Base-by-base conservation (phyloP, 2,797 vertebrate genomes). In the Sebastes nivosus region DNA sequence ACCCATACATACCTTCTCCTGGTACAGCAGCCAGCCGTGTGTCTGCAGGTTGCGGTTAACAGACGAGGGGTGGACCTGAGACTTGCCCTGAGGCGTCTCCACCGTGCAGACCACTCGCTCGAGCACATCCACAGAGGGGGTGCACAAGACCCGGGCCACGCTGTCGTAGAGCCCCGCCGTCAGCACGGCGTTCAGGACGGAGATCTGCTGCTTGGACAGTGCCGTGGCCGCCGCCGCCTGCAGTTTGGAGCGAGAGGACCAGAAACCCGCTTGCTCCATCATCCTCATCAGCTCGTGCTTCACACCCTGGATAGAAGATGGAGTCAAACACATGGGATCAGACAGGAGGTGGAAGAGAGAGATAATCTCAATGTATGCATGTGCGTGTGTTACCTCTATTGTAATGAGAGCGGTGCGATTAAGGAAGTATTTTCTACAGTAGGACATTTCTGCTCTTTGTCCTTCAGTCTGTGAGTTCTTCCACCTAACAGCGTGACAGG, bases 161-260 rank as follows among this genome's bases (percentile, higher is more conserved):
- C 95, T 99, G 94, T 99, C 98, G 66, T 99, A 99, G 1, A 99
- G 95, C 8, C 99, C 98, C 0, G 98, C 99, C 0, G 97, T 95
- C 91, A 99, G 90, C 20, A 97, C 97, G 0, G 98, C 96, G 73
- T 97, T 98, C 81, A 99, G 93, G 72, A 98, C 94, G 2, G 96
- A 95, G 25, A 96, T 93, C 84, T 97, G 97, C 67, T 95, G 95
- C 83, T 91, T 93, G 67, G 97, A 96, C 10, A 94, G 92, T 0
- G 90, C 27, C 22, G 63, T 2, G 3, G 57, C 57, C 5, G 60
- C 27, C 4, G 60, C 27, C 0, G 68, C 38, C 42, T 71, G 85
- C n/a, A 13, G 67, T 68, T 85, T 93, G 2, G 83, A 88, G 76
- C 88, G 87, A 22, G 86, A 55, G 0, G 88, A 92, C 81, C 90